Percentiles rank a stretch among this genome's conserved stretches.
Evolutionary conservation across 2,797 vertebrate genomes (phyloP).

Genomic region (Aphelocoma californica): DNA sequence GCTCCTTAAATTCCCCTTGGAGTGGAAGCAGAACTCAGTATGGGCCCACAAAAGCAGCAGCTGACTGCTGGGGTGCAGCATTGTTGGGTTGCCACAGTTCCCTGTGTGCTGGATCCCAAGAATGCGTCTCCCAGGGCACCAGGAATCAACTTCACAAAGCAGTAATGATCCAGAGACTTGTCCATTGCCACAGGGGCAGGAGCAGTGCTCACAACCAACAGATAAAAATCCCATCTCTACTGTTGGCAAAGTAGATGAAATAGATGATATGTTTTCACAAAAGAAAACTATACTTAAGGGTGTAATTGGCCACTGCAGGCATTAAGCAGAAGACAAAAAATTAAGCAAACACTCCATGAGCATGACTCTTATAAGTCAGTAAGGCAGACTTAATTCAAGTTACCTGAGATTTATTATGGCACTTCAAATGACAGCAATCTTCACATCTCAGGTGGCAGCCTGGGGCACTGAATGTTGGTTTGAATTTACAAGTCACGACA

Average conservation of each 20-base stretch:
- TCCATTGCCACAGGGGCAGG: background rate
- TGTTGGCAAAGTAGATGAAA: background rate
- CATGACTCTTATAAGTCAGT: background rate
- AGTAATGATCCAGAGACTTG: background rate
- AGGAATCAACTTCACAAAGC: background rate
- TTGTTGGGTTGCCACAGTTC: background rate
- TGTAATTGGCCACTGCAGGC: background rate
- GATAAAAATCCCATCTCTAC: background rate
- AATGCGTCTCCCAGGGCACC: background rate
- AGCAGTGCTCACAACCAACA: background rate
- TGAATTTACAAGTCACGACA: slow-evolving; percentile 17
- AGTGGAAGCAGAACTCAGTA: background rate
- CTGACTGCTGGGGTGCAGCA: background rate
- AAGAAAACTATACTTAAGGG: background rate
- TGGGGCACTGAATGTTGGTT: background rate
- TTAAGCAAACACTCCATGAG: background rate
- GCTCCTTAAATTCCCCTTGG: background rate
- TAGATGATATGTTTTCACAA: background rate
- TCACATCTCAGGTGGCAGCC: background rate
- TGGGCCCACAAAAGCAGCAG: background rate
- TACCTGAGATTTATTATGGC: background rate
- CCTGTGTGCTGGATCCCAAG: background rate
- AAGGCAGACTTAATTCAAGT: background rate
- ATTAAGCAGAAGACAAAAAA: background rate
- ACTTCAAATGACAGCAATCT: background rate